phyloP scores from a whole-genome alignment of 2,113 vertebrate genomes.

The Saccopteryx bilineata region DNA sequence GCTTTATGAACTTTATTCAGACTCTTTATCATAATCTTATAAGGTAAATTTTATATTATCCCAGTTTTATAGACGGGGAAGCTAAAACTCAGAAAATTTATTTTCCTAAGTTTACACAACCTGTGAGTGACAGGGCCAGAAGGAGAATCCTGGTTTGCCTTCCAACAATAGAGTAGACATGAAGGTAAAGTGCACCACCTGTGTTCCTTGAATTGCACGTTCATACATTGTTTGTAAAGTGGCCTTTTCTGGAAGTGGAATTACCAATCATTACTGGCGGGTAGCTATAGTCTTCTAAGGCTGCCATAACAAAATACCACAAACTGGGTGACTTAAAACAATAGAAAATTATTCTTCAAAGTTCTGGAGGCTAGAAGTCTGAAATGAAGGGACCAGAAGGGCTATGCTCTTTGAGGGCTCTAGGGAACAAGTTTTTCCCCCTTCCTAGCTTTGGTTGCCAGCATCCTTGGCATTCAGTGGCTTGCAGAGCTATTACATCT shows the following conservation, averaged over 20 bases:
- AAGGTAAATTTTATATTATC: neutral
- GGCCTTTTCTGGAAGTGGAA: neutral
- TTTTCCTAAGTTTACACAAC: neutral
- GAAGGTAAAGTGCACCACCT: neutral
- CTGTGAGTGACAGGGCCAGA: neutral
- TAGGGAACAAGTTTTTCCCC: neutral
- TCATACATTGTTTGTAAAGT: neutral
- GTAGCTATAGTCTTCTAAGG: neutral
- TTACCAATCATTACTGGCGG: neutral
- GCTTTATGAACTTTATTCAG: neutral
- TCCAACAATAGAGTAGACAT: neutral
- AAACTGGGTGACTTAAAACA: neutral
- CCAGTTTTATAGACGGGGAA: neutral
- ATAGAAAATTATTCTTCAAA: neutral
- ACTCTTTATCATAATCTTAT: neutral
- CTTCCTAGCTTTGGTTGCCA: neutral
- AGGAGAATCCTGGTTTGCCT: neutral
- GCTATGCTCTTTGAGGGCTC: neutral
- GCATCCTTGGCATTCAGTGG: neutral
- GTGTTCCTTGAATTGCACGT: neutral
- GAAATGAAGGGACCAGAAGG: neutral
- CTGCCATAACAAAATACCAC: neutral
- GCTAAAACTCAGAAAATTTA: neutral
- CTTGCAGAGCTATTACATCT: neutral
- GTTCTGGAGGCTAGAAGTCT: neutral